Evolutionary conservation across 2,113 vertebrate species (phyloP), one percentile per base, ranked within the genome.

Genomic region (Erythrocercus mccallii): DNA sequence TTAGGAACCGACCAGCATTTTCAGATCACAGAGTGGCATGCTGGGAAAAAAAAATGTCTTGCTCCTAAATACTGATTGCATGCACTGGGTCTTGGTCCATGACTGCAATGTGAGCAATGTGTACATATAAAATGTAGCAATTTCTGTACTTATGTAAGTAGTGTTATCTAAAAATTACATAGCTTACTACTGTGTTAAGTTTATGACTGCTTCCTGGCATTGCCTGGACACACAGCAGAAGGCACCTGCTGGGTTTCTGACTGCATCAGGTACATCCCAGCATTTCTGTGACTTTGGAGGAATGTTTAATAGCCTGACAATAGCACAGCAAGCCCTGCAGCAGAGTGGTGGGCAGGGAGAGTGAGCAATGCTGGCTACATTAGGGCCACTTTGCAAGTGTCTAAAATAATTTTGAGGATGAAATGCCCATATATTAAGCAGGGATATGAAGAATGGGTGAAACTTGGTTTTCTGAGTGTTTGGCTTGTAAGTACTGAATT

Each of bases 161-260:
- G 92, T 96, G 94, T 95, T 97, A 96, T 80, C 95, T 94, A 97
- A 96, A 97, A 97, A 95, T 97, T 93, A 94, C 85, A 95, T 64
- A 77, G 89, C 92, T 96, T 91, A 84, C 88, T 83, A 92, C 85
- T 66, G 83, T 35, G 88, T 97, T 97, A 97, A 96, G 92, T 95
- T 97, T 94, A 62, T 76, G 90, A 95, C 78, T 81, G 86, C 94
- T 92, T 94, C 83, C 66, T 91, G 88, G 91, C 71, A 91, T 92
- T 95, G 86, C 90, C 53, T 92, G 95, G 91, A 76, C 38, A 45
- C 24, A 12, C 11, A 10, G 76, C 86, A 65, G 86, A 89, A 97
- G 69, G 81, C 84, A 81, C 95, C 95, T 90, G 95, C 97, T 97
- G 97, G 15, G 95, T 61, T 94, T 86, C 86, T 97, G 95, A 97